Conservation (phyloP, 2,797 vertebrate genomes). For the Phalanger gymnotis region DNA sequence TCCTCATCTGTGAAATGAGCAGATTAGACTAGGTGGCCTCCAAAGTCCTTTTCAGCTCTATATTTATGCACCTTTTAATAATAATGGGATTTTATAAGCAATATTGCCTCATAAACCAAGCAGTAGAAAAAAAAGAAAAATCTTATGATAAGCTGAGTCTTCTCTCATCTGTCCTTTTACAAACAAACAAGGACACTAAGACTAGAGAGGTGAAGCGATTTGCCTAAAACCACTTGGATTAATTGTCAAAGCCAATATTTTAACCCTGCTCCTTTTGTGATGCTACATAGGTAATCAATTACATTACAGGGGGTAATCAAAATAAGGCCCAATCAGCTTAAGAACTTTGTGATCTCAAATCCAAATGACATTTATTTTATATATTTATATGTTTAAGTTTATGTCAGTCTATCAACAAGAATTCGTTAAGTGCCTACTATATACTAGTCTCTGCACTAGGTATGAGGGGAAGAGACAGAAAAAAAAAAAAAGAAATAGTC, state of each 20-base stretch:
- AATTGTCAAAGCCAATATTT: neutral
- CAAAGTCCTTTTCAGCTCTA: neutral
- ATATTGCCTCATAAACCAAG: neutral
- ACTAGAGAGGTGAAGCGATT: neutral
- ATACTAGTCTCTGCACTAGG: neutral
- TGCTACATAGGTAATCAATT: neutral
- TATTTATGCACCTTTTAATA: neutral
- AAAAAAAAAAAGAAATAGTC: too few relatives aligned
- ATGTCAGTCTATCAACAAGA: neutral
- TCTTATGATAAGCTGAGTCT: neutral
- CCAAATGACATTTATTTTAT: neutral
- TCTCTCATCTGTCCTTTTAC: neutral
- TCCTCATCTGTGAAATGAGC: neutral
- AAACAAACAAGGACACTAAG: neutral
- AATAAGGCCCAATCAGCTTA: neutral
- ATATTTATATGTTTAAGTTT: too few relatives aligned
- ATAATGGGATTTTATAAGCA: neutral
- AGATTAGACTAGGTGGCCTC: neutral
- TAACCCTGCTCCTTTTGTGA: neutral
- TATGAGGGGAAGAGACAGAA: neutral
- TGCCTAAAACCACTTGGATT: neutral
- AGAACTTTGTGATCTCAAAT: neutral
- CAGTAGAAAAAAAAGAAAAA: neutral
- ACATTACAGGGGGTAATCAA: neutral
- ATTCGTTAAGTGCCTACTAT: neutral